Base-by-base conservation (phyloP, 1,140 invertebrate genomes). In the Globodera rostochiensis region DNA sequence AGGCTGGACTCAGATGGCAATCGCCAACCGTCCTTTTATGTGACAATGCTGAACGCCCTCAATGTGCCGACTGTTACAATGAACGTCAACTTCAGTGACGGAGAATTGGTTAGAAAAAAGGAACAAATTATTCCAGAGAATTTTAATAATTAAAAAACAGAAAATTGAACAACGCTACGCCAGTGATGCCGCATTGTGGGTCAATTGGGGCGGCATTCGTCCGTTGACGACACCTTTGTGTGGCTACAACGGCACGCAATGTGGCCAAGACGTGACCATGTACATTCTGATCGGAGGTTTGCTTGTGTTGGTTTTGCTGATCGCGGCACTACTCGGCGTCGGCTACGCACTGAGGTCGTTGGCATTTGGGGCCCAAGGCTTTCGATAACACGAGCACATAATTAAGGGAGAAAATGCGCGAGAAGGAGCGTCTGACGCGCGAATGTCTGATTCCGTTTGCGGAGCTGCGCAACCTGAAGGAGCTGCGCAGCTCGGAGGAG, bases 381-480 rank as follows among this genome's bases (percentile, higher is more conserved):
- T 64, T 19, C 57, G 5, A 64, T 11, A 4, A 71, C 36, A 71
- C 45, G n/a, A 70, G 15, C 66, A 11, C 45, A 13, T 6, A 53
- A 21, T 78, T 80, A 46, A 85, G 83, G 66, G 83, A 84, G 50
- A 84, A 74, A 73, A 45, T 73, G 19, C 53, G 67, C 50, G 84
- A 84, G 46, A 83, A 86, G 47, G 77, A 86, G 57, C 53, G 73
- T 19, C 76, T 76, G 45, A 76, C 82, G 19, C 66, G 66, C 5
- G 83, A 84, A 67, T 86, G 83, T 60, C 73, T 85, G 70, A 82
- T 84, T 45, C 84, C 83, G 21, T 84, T 49, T 78, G 77, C 21
- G 49, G 77, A 78, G 66, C 46, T 78, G 70, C 46, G 49, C 46
- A 70, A 78, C 50, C 19, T 78, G 70, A 78, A 78, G 13, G 77